Base-by-base conservation (phyloP, 2,797 vertebrate genomes). In the Tadarida brasiliensis region DNA sequence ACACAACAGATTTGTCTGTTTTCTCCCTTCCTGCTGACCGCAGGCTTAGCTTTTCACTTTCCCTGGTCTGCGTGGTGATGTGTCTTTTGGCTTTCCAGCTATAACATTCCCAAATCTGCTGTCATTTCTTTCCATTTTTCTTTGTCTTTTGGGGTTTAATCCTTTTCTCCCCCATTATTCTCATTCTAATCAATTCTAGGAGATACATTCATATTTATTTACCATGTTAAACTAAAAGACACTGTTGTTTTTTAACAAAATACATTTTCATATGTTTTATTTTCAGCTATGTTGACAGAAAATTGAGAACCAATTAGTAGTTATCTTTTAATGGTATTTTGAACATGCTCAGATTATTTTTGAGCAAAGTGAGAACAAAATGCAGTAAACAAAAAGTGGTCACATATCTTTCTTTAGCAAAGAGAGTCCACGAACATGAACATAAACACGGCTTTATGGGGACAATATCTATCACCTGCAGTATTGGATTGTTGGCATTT, bases 301-400 rank as follows among this genome's bases (percentile, higher is more conserved):
- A 91, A 35, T 39, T 3, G 56, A 82, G 92, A 77, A 51, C 10
- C 22, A 83, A 33, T 80, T 57, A 47, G 30, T 59, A 68, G 30
- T 63, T 59, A 65, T 30, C 61, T 77, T 92, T 95, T 67, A 83
- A 61, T 76, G 92, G 10, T 11, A n/a, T 76, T 63, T 30, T 15
- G 11, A 81, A 56, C 11, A 86, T 78, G 11, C 14, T 4, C 57
- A 59, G 26, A 77, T 57, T 71, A 93, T 70, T 11, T 77, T 65
- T 90, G 47, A 87, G 24, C 67, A 78, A 90, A 84, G 28, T 49
- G 8, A 39, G 92, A 90, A 88, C 35, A 81, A 80, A 84, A 19
- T 54, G 4, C 9, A 67, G 7, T 67, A 19, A 73, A 88, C n/a
- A 49, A 51, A 89, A 67, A 68, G 49, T 80, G 20, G 10, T 28